Percentiles rank a stretch among this genome's conserved stretches.
Evolutionary conservation across 2,113 vertebrate species (phyloP).

Genomic region (Eurystomus gularis): DNA sequence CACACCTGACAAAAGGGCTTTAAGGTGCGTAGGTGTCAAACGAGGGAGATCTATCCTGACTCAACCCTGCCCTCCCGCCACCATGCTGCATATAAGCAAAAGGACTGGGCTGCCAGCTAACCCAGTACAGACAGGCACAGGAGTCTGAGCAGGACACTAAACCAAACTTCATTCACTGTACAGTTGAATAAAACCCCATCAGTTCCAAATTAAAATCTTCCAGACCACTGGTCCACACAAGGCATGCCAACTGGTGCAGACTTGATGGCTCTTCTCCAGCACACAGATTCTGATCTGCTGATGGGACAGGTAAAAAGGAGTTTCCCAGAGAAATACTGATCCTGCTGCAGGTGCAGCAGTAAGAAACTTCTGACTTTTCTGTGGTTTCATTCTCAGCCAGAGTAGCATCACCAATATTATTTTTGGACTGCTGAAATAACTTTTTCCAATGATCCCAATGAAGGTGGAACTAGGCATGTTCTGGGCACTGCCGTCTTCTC

Average conservation of each 20-base stretch:
- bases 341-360: neutral
- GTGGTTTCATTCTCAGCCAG: neutral
- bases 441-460: neutral
- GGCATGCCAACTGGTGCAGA: neutral
- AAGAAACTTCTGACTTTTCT: neutral
- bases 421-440: neutral
- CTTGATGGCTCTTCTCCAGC: neutral
- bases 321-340: neutral
- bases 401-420: neutral
- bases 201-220: neutral
- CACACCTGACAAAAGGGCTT: neutral
- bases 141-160: neutral
- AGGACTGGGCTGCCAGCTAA: neutral
- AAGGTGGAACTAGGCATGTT: neutral
- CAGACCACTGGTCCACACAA: neutral
- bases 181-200: neutral
- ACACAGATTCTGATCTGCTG: neutral
- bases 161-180: neutral
- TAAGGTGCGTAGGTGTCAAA: neutral
- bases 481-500: neutral
- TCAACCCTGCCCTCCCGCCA: neutral
- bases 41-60: rapidly evolving
- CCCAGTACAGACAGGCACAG: neutral
- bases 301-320: neutral
- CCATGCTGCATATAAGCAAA: neutral